phyloP scores from a whole-genome alignment of 2,888 invertebrate genomes.

The Caenorhabditis sp. region DNA sequence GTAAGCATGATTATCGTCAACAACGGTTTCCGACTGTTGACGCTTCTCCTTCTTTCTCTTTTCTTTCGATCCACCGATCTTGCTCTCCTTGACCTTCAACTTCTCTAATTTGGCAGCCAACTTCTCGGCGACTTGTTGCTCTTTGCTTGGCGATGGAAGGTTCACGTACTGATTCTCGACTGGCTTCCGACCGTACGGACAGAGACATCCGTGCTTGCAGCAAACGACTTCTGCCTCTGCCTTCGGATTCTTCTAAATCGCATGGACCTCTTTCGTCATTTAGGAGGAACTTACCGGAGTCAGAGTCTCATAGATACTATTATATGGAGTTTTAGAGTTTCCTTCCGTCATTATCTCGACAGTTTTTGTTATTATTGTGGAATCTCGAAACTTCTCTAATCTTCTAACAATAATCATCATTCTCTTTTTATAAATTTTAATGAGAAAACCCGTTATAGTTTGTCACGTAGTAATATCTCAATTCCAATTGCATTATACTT shows the following conservation, averaged over 20 bases:
- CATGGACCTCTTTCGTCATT: background rate
- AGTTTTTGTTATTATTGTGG: background rate
- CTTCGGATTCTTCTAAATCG: constrained; percentile 33
- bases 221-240: constrained; percentile 19
- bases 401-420: background rate
- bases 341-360: constrained; percentile 27
- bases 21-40: background rate
- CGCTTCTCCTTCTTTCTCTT: constrained; percentile 40
- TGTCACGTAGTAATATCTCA: constrained; percentile 1
- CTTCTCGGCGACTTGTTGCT: constrained; percentile 23
- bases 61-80: constrained; percentile 7
- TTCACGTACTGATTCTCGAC: constrained; percentile 44
- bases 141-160: constrained; percentile 10
- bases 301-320: constrained; percentile 42
- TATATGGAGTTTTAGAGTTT: constrained; percentile 45
- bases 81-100: constrained; percentile 10
- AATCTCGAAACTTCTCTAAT: too few species aligned
- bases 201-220: constrained; percentile 37
- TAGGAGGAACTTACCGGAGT: constrained; percentile 10
- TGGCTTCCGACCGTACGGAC: constrained; percentile 33
- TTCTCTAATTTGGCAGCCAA: constrained; percentile 17
- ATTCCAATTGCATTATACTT: background rate
- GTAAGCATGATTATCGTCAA: constrained; percentile 23
- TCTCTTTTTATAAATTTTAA: background rate
- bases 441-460: background rate